Base-by-base conservation (phyloP, 2,797 vertebrate genomes). In the Silurus aristotelis region DNA sequence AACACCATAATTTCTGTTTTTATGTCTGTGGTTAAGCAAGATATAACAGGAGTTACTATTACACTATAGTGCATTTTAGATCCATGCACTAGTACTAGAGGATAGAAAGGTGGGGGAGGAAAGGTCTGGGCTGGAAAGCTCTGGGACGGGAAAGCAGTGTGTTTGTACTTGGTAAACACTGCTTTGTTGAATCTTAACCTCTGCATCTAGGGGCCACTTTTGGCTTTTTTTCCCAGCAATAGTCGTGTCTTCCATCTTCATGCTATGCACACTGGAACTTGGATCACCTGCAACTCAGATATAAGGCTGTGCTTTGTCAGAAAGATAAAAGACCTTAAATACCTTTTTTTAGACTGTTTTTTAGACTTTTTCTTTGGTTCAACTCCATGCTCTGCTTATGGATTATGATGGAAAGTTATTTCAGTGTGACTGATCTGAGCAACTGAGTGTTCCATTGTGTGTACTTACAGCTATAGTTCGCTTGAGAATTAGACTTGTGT, bases 151-250 rank as follows among this genome's bases (percentile, higher is more conserved):
- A 85, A 88, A 87, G 87, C 87, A 84, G 78, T 25, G 64, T 91
- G 93, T 93, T 91, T 94, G 91, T 93, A 92, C 90, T 93, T 90
- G 90, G 93, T 94, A 94, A 95, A 95, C 94, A 95, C 87, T 89
- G 90, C 92, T 92, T 94, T 95, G 93, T 95, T 92, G 88, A 93
- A 94, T 91, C 92, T 93, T 94, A 93, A 94, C 93, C 93, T 94
- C 93, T 94, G 92, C 93, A 94, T 92, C 92, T 91, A 71, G 89
- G 90, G 92, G 90, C 90, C 91, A 92, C 90, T 87, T 78, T 85
- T 67, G 55, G 58, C 15, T 85, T 80, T 71, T 22, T 48, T 83
- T 8, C 63, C n/a, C 63, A 27, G 31, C 68, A 7, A 71, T 3
- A 66, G n/a, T 9, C 85, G 89, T 90, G 93, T 91, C 90, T 91